Base-by-base conservation (phyloP, 2,888 invertebrate genomes). In the Rotaria socialis region DNA sequence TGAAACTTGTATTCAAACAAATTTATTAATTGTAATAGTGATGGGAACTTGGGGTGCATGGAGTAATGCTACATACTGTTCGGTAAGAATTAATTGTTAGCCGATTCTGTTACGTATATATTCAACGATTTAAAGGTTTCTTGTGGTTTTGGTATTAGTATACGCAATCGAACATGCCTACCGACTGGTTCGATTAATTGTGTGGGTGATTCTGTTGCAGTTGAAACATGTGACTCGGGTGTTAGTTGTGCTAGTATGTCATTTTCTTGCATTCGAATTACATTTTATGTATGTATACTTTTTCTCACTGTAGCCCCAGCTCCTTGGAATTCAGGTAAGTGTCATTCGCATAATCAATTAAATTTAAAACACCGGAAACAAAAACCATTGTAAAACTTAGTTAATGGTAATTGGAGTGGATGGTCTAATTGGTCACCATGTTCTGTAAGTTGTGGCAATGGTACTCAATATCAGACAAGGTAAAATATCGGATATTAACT, bases 401-500 rank as follows among this genome's bases (percentile, higher is more conserved):
- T 47, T 10, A 80, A 5, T 80, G 80, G 80, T 27, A 84, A 50
- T 27, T 84, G 84, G 84, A 52, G 56, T 35, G 41, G 50, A 16
- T 85, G 85, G 85, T 58, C 43, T 41, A 56, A 85, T 47, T 87
- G 87, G 87, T 43, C 75, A 24, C 47, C 80, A 14, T 87, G 87
- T 55, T 87, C 87, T 8, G 41, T n/a, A 14, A 84, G 85, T 19
- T 87, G 87, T 60, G 87, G 84, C 24, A 84, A 60, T 24, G 85
- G 87, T 47, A 85, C 50, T 47, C 50, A 84, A 67, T 74, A 27
- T 50, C 85, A 85, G 8, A 43, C 60, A 52, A 80, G 80, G 80
- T 80, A 80, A 24, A 74, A 67, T 41, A 6, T 14, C 6, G 2
- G 35, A 16, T 35, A 52, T 52, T 52, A 52, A 52, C 11, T 52